A percentile compares a stretch with the other conserved stretches of the same genome.
These are phyloP conservation scores for Rutpela maculata DNA, from an alignment of 2,888 invertebrate genomes.

Conservation along the genomic window DNA sequence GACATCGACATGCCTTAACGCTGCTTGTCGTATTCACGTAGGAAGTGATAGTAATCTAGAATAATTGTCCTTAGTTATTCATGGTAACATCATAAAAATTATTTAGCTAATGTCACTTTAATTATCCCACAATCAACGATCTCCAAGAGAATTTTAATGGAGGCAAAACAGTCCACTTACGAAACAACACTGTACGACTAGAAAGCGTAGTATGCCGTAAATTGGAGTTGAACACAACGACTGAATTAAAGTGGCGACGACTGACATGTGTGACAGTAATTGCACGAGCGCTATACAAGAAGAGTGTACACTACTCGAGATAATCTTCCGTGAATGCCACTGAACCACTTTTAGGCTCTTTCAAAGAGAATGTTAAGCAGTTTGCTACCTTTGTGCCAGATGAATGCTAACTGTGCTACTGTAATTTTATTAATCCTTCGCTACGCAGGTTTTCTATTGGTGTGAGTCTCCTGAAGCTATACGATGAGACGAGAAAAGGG, in stretches of 20 bases:
- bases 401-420: conserved; percentile 1
- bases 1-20: no score
- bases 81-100: background rate
- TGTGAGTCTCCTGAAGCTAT: no score
- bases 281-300: conserved; percentile 40
- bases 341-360: background rate
- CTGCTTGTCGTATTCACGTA: background rate
- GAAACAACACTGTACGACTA: conserved; percentile 20
- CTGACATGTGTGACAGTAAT: conserved; percentile 51
- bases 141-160: conserved; percentile 11
- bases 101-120: conserved; percentile 8
- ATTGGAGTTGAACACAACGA: conserved; percentile 37
- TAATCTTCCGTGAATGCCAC: conserved; percentile 30
- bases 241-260: conserved; percentile 45
- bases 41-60: background rate
- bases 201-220: conserved; percentile 22
- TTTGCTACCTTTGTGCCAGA: background rate
- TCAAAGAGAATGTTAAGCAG: conserved; percentile 23
- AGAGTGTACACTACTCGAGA: conserved; percentile 29
- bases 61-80: background rate
- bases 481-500: no score
- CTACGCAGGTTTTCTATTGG: no score
- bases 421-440: conserved; percentile 1
- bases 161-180: conserved; percentile 15
- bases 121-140: conserved; percentile 19